A percentile compares a stretch with the other conserved stretches of the same genome.
Evolutionary conservation across 1,140 invertebrate species (phyloP).

Genomic region (Leptinotarsa lineolata): DNA sequence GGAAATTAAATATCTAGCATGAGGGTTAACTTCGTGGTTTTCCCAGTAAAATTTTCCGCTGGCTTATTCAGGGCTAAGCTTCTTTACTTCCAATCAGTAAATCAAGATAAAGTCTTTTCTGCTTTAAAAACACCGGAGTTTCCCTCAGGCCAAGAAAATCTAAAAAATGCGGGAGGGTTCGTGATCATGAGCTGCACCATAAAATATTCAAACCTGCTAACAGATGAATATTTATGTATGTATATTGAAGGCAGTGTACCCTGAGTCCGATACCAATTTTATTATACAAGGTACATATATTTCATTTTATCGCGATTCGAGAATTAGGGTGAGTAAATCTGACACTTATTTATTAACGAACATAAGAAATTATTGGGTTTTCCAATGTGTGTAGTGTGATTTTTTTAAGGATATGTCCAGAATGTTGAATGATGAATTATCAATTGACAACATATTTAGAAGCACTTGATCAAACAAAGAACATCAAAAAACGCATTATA

Average conservation of each 20-base stretch:
- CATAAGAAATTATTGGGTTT: too few relatives aligned
- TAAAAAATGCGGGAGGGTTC: conserved; percentile 32
- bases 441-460: too few relatives aligned
- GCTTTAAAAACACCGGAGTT: conserved; percentile 41
- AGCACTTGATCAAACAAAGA: too few relatives aligned
- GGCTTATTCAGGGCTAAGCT: conserved; percentile 41
- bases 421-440: too few relatives aligned
- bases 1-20: conserved; percentile 27
- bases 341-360: neutral
- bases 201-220: conserved; percentile 39
- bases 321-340: neutral
- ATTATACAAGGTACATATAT: conserved; percentile 24
- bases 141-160: conserved; percentile 30
- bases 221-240: conserved; percentile 42
- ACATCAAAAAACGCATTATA: too few relatives aligned
- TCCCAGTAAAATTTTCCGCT: conserved; percentile 36
- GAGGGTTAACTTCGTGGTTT: conserved; percentile 31
- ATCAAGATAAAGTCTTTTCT: conserved; percentile 50
- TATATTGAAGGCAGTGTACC: conserved; percentile 25
- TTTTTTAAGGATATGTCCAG: too few relatives aligned
- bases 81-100: conserved; percentile 50
- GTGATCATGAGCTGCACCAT: conserved; percentile 28
- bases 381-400: too few relatives aligned
- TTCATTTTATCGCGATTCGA: conserved; percentile 1
- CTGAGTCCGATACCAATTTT: conserved; percentile 25